Evolutionary conservation across 2,888 invertebrate genomes (phyloP).

Genomic region (Cybosia mesomella): DNA sequence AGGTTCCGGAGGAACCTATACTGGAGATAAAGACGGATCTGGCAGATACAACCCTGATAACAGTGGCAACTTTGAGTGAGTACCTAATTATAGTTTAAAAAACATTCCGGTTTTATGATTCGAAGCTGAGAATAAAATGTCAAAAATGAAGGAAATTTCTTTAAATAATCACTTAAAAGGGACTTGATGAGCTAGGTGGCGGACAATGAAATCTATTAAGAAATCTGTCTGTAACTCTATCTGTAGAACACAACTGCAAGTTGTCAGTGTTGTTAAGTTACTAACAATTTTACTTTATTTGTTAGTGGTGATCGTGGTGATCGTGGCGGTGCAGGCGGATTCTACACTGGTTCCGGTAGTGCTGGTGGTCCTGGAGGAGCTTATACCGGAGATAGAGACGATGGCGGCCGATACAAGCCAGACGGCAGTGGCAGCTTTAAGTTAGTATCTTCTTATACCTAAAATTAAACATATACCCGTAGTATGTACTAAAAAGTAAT

Average conservation of each 20-base stretch:
- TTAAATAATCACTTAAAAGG: too few species aligned
- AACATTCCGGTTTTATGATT: not conserved
- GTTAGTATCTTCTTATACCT: conserved; percentile 44
- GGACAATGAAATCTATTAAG: too few species aligned
- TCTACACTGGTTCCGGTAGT: conserved; percentile 42
- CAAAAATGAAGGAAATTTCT: not conserved
- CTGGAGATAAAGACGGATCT: conserved; percentile 16
- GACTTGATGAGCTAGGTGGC: too few species aligned
- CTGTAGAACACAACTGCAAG: too few species aligned
- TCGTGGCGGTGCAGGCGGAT: conserved; percentile 36
- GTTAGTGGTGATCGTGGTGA: conserved; percentile 22
- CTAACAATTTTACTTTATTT: not conserved
- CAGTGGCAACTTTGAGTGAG: conserved; percentile 11
- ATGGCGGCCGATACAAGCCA: conserved; percentile 62
- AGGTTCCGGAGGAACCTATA: conserved; percentile 51
- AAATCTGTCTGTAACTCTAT: too few species aligned
- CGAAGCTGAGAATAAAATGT: not conserved
- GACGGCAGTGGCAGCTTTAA: conserved; percentile 52
- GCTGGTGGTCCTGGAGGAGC: conserved; percentile 42
- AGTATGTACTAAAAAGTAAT: too few species aligned
- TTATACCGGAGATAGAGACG: conserved; percentile 50
- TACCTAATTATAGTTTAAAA: not conserved
- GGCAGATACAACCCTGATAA: conserved; percentile 11
- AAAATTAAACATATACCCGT: not conserved
- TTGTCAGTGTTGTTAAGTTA: too few species aligned